phyloP scores from a whole-genome alignment of 1,140 invertebrate species.

The Cephus cinctus region DNA sequence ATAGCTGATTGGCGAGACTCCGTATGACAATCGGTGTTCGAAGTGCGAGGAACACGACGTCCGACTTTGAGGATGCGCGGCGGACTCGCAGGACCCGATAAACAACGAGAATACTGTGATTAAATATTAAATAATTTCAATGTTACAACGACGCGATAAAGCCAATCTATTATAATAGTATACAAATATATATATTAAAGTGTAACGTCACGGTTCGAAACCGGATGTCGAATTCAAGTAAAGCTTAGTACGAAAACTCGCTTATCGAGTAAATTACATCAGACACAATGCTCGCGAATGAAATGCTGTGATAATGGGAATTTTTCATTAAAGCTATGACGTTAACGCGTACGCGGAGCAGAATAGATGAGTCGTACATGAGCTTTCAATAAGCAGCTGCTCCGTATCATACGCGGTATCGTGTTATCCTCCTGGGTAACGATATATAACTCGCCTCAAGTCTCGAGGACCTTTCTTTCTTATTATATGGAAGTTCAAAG shows the following conservation, averaged over 20 bases:
- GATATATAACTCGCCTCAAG: constrained; percentile 5
- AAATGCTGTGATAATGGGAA: too few species aligned
- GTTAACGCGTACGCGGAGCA: too few species aligned
- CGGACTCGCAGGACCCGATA: background rate
- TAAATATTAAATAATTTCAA: constrained; percentile 2
- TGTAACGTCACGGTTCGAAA: constrained; percentile 23
- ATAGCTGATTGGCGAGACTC: too few species aligned
- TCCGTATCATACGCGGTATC: constrained; percentile 1
- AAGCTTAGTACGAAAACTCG: too few species aligned
- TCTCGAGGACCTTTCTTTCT: constrained; percentile 1
- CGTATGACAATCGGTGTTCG: too few species aligned
- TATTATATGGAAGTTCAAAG: constrained; percentile 37
- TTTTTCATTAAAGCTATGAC: too few species aligned
- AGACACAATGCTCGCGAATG: too few species aligned
- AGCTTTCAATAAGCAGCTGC: too few species aligned
- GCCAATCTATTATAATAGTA: background rate
- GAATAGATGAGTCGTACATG: too few species aligned
- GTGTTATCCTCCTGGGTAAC: background rate
- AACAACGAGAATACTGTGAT: constrained; percentile 5
- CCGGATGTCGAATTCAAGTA: too few species aligned
- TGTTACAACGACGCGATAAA: background rate
- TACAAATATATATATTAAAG: constrained; percentile 26
- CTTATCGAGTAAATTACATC: too few species aligned
- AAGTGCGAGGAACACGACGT: too few species aligned
- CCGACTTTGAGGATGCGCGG: background rate